Evolutionary conservation across 2,113 vertebrate genomes (phyloP).

Genomic region (Machaerirhynchus nigripectus): DNA sequence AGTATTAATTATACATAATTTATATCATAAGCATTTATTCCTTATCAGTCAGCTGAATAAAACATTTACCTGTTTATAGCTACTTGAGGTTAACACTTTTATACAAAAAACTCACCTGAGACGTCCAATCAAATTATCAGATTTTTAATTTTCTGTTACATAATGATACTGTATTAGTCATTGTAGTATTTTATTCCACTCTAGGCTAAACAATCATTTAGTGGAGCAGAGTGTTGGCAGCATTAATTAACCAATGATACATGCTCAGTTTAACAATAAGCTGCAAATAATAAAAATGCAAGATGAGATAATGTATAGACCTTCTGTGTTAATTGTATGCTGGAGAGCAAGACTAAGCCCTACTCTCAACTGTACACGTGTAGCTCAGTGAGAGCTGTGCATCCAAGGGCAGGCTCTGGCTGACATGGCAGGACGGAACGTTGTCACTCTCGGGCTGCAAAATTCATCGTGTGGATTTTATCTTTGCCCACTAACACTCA

Average conservation of each 20-base stretch:
- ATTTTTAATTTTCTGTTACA: constrained; percentile 79
- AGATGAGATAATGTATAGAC: constrained; percentile 20
- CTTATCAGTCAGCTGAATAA: constrained; percentile 80
- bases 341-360: background rate
- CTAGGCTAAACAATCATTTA: constrained; percentile 72
- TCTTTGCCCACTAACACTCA: background rate
- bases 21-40: constrained; percentile 83
- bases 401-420: background rate
- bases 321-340: constrained; percentile 25
- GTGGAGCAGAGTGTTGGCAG: constrained; percentile 53
- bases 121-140: constrained; percentile 80
- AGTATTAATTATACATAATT: constrained; percentile 86
- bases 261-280: constrained; percentile 65
- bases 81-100: constrained; percentile 80
- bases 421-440: background rate
- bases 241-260: constrained; percentile 72
- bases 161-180: constrained; percentile 70
- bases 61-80: constrained; percentile 83
- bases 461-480: background rate
- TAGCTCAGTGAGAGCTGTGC: background rate
- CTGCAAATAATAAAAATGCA: constrained; percentile 47
- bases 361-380: background rate
- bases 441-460: background rate
- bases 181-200: constrained; percentile 66
- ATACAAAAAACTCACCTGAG: constrained; percentile 80